Evolutionary conservation across 2,113 vertebrate genomes (phyloP).

Genomic region (Nymphicus hollandicus): DNA sequence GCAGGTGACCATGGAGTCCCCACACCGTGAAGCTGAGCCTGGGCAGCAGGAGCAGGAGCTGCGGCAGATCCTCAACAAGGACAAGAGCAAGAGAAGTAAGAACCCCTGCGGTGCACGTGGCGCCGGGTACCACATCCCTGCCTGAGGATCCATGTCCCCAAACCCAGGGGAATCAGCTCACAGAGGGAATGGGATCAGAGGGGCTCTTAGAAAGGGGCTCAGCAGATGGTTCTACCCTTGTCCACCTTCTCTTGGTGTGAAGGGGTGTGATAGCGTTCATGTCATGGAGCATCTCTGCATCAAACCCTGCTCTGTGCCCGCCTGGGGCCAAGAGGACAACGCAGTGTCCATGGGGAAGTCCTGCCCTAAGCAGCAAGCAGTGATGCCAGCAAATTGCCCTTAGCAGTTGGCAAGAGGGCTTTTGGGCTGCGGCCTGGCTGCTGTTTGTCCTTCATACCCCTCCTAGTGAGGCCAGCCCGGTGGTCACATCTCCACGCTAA

Average conservation of each 20-base stretch:
- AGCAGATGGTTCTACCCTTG: neutral
- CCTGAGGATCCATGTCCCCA: rapidly evolving
- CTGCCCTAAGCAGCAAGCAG: neutral
- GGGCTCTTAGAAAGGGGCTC: neutral
- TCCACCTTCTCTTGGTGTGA: neutral
- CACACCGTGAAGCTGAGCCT: constrained; percentile 70
- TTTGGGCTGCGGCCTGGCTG: neutral
- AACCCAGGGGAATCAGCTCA: rapidly evolving
- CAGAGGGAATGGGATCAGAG: neutral
- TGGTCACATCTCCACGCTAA: neutral
- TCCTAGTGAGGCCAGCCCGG: neutral
- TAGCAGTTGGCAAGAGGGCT: neutral
- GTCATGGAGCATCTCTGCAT: neutral
- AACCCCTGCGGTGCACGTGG: neutral
- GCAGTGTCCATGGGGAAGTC: rapidly evolving
- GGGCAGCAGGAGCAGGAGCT: constrained; percentile 83
- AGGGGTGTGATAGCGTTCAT: neutral
- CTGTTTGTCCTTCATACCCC: neutral
- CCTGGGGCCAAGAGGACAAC: neutral
- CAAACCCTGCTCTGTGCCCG: neutral
- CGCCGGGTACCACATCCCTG: rapidly evolving
- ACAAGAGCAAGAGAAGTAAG: constrained; percentile 89
- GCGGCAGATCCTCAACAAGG: constrained; percentile 84
- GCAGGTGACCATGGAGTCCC: constrained; percentile 82
- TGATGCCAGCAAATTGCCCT: neutral